These are phyloP conservation scores for Atherix ibis DNA, from an alignment of 2,888 invertebrate genomes.

Conservation along the genomic window DNA sequence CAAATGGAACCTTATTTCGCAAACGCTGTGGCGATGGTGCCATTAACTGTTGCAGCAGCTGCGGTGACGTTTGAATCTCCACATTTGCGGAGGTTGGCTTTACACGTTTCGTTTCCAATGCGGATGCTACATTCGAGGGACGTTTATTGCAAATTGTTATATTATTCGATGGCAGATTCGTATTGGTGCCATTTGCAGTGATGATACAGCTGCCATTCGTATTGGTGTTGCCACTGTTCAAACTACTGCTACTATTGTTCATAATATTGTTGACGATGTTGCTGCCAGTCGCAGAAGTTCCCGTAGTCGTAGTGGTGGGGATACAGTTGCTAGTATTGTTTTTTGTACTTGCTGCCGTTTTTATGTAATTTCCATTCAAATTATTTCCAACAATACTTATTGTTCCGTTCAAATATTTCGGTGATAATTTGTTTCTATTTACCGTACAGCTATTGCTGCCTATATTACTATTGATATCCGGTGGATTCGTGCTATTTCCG, in stretches of 20 bases:
- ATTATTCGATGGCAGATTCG: constrained; percentile 4
- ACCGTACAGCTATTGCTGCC: too few relatives aligned
- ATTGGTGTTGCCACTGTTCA: too few relatives aligned
- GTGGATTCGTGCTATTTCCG: too few relatives aligned
- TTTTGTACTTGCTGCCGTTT: constrained; percentile 1
- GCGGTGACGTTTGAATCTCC: constrained; percentile 28
- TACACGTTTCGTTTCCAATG: constrained; percentile 10
- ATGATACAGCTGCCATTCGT: not conserved
- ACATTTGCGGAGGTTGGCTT: constrained; percentile 20
- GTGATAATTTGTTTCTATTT: too few relatives aligned
- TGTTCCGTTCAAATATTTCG: too few relatives aligned
- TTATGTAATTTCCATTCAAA: constrained; percentile 2
- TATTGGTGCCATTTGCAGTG: constrained; percentile 6
- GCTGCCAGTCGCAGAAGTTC: not conserved
- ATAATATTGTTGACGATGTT: too few relatives aligned
- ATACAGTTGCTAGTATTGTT: not conserved
- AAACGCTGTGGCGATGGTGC: constrained; percentile 31
- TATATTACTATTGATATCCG: not conserved
- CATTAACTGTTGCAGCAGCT: constrained; percentile 44
- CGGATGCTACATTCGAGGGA: constrained; percentile 11
- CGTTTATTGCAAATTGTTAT: constrained; percentile 12
- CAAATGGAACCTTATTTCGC: constrained; percentile 11
- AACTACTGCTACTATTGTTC: too few relatives aligned
- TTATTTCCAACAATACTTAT: too few relatives aligned
- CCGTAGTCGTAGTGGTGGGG: constrained; percentile 3